Evolutionary conservation across 92 coral and sea anemone species (phyloP).

Genomic region (Micromussa lordhowensis): DNA sequence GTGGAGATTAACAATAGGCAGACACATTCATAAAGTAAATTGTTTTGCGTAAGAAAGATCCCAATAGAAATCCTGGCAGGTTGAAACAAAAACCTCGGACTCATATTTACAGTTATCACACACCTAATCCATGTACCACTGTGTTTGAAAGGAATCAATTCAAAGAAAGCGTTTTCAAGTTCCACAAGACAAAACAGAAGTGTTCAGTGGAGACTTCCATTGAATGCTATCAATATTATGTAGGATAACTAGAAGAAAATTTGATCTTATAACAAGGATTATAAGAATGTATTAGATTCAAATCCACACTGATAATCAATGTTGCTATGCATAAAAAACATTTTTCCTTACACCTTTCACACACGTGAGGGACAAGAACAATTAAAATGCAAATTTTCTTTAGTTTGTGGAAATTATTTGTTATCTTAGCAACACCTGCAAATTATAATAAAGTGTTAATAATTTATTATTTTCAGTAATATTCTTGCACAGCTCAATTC

Average conservation of each 20-base stretch:
- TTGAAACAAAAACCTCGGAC: not conserved
- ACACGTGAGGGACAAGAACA: not conserved
- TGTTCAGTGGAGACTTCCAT: not conserved
- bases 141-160: not conserved
- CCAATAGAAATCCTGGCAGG: conserved; percentile 5
- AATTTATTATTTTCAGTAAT: not conserved
- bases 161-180: not conserved
- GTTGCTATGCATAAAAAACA: not conserved
- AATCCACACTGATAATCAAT: not conserved
- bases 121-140: not conserved
- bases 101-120: not conserved
- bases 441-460: not conserved
- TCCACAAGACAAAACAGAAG: not conserved
- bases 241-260: too few species aligned
- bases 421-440: conserved; percentile 2
- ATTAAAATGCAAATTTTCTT: conserved; percentile 24
- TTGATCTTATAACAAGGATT: not conserved
- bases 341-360: not conserved
- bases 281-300: not conserved
- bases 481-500: not conserved
- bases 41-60: not conserved
- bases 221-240: not conserved
- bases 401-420: not conserved
- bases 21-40: conserved; percentile 7
- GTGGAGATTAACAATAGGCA: conserved; percentile 10